phyloP scores from a whole-genome alignment of 1,140 invertebrate species.

The Pristionchus pacificus region DNA sequence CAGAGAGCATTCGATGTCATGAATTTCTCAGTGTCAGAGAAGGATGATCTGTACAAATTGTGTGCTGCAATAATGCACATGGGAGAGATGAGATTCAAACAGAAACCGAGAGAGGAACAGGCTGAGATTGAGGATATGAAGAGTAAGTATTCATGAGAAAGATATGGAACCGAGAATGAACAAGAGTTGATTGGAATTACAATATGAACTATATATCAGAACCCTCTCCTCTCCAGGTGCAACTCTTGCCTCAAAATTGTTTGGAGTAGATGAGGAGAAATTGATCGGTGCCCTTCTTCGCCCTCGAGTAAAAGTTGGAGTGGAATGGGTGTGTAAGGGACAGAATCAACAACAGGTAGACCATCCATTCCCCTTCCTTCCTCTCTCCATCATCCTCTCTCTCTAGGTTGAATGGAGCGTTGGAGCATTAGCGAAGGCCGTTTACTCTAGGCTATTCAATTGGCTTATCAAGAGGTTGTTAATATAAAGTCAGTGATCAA shows the following conservation, averaged over 20 bases:
- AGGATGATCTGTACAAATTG: slow-evolving; percentile 91
- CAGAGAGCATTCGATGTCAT: slow-evolving; percentile 96
- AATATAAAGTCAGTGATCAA: too few relatives aligned
- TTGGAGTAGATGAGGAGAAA: slow-evolving; percentile 64
- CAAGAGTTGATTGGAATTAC: too few relatives aligned
- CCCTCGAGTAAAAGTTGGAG: slow-evolving; percentile 65
- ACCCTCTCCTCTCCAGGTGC: slow-evolving; percentile 40
- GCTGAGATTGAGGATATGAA: slow-evolving; percentile 92
- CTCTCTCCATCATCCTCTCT: too few relatives aligned
- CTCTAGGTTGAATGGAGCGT: slow-evolving; percentile 61
- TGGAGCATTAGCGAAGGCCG: slow-evolving; percentile 59
- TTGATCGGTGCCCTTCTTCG: slow-evolving; percentile 64
- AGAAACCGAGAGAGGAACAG: slow-evolving; percentile 97
- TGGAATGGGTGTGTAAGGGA: slow-evolving; percentile 67
- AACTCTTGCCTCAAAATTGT: slow-evolving; percentile 58
- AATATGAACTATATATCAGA: neutral
- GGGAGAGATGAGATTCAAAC: slow-evolving; percentile 87
- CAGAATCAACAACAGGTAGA: slow-evolving; percentile 71
- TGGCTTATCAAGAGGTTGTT: slow-evolving; percentile 48
- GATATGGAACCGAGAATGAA: neutral
- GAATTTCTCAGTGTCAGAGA: slow-evolving; percentile 91
- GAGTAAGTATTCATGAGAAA: slow-evolving; percentile 57
- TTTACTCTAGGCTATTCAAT: slow-evolving; percentile 48
- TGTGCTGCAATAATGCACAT: slow-evolving; percentile 95
- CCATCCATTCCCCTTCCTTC: too few relatives aligned